A percentile compares a stretch with the other conserved stretches of the same genome.
Conservation (phyloP, 1,140 invertebrate genomes). For the Drosophila obscura region DNA sequence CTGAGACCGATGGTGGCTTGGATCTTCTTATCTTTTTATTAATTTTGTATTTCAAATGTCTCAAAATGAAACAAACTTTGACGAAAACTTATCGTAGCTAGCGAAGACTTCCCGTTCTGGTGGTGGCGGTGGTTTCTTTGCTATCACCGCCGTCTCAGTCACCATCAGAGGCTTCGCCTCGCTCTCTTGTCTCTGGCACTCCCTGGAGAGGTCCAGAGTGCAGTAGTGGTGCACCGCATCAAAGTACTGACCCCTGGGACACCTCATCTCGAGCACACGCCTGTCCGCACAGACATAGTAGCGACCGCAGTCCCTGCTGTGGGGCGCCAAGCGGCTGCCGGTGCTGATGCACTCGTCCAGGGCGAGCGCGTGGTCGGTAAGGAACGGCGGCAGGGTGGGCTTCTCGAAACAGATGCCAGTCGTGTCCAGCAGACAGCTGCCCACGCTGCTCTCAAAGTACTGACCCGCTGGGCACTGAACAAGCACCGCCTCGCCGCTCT, state of each 20-base stretch:
- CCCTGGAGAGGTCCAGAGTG: slow-evolving; percentile 19
- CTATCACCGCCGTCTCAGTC: background rate
- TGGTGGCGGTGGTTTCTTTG: slow-evolving; percentile 13
- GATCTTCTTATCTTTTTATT: slow-evolving; percentile 1
- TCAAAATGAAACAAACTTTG: slow-evolving; percentile 57
- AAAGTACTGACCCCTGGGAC: slow-evolving; percentile 55
- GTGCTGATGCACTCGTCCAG: slow-evolving; percentile 39
- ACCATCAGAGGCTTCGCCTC: background rate
- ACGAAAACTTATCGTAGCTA: slow-evolving; percentile 57
- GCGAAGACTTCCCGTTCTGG: slow-evolving; percentile 8
- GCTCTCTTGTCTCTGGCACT: slow-evolving; percentile 28
- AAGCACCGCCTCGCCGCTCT: slow-evolving; percentile 39
- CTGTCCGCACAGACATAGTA: slow-evolving; percentile 41
- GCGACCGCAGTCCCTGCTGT: slow-evolving; percentile 46
- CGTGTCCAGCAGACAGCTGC: slow-evolving; percentile 49
- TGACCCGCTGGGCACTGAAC: slow-evolving; percentile 48
- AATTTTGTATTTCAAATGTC: background rate
- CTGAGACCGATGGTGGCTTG: background rate
- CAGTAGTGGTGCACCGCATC: slow-evolving; percentile 45
- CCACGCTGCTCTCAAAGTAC: slow-evolving; percentile 40
- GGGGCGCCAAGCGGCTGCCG: slow-evolving; percentile 34
- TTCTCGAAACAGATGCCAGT: slow-evolving; percentile 49
- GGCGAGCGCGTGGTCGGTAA: slow-evolving; percentile 13
- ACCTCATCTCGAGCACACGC: slow-evolving; percentile 42
- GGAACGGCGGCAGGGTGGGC: slow-evolving; percentile 25